Conservation (phyloP, 2,797 vertebrate genomes). For the Poecilia gillii region DNA sequence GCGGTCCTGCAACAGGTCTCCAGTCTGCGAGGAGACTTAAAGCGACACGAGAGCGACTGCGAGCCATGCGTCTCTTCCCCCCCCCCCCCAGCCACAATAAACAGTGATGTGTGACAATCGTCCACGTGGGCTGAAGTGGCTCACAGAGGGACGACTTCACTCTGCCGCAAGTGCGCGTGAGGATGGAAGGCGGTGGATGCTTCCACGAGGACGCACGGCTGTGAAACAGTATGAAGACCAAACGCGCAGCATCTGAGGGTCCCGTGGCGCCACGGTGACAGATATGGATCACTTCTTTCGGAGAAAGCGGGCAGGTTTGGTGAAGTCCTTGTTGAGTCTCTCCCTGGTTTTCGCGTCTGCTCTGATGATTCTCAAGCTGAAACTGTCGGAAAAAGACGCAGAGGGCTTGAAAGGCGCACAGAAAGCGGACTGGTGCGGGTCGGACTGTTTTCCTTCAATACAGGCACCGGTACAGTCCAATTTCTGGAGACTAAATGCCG, state of each 20-base stretch:
- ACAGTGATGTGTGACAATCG: not conserved
- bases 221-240: slow-evolving; percentile 49
- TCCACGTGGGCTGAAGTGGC: slow-evolving; percentile 32
- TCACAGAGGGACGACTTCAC: slow-evolving; percentile 27
- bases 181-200: slow-evolving; percentile 22
- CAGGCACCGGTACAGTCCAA: slow-evolving; percentile 21
- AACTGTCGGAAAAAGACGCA: slow-evolving; percentile 75
- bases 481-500: slow-evolving; percentile 9
- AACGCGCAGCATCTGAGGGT: slow-evolving; percentile 31
- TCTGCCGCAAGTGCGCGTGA: slow-evolving; percentile 12
- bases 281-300: slow-evolving; percentile 79
- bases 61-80: not conserved
- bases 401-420: slow-evolving; percentile 39
- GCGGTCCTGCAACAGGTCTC: slow-evolving; percentile 16
- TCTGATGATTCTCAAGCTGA: slow-evolving; percentile 83
- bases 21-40: slow-evolving; percentile 7
- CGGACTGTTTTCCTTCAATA: slow-evolving; percentile 54
- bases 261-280: slow-evolving; percentile 35
- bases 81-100: not conserved
- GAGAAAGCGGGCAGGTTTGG: slow-evolving; percentile 73
- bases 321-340: slow-evolving; percentile 83
- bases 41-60: not conserved
- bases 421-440: slow-evolving; percentile 57
- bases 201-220: slow-evolving; percentile 10
- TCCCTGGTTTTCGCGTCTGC: slow-evolving; percentile 80